Conservation (phyloP, 1,140 invertebrate species). For the Drosophila ananassae region DNA sequence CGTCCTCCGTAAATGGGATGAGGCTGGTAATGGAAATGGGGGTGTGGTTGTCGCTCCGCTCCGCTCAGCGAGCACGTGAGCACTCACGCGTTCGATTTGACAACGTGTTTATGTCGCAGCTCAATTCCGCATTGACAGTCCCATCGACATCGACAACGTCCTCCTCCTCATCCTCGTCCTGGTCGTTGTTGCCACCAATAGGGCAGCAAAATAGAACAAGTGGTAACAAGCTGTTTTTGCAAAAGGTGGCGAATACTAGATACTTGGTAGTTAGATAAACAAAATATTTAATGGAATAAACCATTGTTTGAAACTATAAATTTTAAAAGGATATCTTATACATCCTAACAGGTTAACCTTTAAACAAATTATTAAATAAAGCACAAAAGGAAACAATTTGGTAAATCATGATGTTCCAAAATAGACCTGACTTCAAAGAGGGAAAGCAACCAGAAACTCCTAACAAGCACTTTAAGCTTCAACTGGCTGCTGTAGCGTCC, state of each 20-base stretch:
- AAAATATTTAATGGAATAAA: too few relatives aligned
- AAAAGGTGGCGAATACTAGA: background rate
- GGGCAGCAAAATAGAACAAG: slow-evolving; percentile 39
- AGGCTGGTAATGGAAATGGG: background rate
- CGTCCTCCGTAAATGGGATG: background rate
- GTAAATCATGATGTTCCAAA: background rate
- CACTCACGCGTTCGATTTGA: slow-evolving; percentile 77
- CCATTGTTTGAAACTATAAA: too few relatives aligned
- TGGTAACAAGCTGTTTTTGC: slow-evolving; percentile 1
- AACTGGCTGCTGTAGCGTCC: slow-evolving; percentile 30
- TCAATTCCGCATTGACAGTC: slow-evolving; percentile 79
- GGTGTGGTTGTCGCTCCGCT: slow-evolving; percentile 6
- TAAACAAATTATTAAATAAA: too few relatives aligned
- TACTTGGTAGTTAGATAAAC: background rate
- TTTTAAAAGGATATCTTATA: too few relatives aligned
- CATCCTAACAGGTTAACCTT: too few relatives aligned
- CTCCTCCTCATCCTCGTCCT: background rate
- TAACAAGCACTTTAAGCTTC: slow-evolving; percentile 75
- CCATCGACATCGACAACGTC: slow-evolving; percentile 16
- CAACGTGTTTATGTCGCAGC: slow-evolving; percentile 76
- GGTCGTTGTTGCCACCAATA: slow-evolving; percentile 49
- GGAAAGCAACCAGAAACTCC: slow-evolving; percentile 47
- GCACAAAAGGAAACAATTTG: background rate
- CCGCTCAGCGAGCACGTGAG: slow-evolving; percentile 55
- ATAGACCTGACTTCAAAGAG: background rate